phyloP scores from a whole-genome alignment of 2,797 vertebrate species.

The Geotria australis region DNA sequence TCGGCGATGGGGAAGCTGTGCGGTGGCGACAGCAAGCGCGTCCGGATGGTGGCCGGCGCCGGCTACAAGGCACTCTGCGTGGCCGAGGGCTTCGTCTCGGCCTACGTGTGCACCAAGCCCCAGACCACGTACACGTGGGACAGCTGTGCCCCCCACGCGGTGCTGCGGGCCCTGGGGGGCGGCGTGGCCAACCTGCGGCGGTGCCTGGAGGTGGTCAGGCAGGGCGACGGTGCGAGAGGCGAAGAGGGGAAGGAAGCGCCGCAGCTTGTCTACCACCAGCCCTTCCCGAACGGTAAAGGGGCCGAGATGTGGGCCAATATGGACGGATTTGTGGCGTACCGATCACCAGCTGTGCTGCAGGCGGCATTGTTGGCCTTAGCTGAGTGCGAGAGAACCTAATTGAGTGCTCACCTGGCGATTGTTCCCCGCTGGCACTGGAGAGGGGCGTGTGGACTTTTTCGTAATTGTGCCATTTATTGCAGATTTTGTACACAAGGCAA shows the following conservation, averaged over 20 bases:
- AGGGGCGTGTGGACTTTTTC: too few species aligned
- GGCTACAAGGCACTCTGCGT: conserved; percentile 54
- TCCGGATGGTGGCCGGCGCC: conserved; percentile 33
- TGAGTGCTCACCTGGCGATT: too few species aligned
- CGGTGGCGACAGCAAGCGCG: conserved; percentile 4
- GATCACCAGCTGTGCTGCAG: conserved; percentile 9
- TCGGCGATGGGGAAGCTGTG: conserved; percentile 15
- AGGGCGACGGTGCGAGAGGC: neutral
- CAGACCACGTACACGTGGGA: conserved; percentile 64
- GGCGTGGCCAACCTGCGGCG: conserved; percentile 24
- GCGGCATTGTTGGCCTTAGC: conserved; percentile 5
- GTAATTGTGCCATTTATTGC: too few species aligned
- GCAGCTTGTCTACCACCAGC: conserved; percentile 31
- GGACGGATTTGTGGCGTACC: conserved; percentile 38
- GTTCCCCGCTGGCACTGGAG: too few species aligned
- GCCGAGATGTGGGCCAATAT: conserved; percentile 39
- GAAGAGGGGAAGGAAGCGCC: conserved; percentile 4
- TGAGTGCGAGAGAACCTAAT: too few species aligned
- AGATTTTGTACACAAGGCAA: too few species aligned
- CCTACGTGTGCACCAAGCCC: conserved; percentile 37
- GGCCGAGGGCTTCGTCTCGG: conserved; percentile 30
- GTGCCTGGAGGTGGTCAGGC: conserved; percentile 7
- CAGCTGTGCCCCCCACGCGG: conserved; percentile 38
- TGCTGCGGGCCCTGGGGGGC: conserved; percentile 39
- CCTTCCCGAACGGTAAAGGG: conserved; percentile 12